Percentiles rank a stretch among this genome's conserved stretches.
phyloP scores from a whole-genome alignment of 2,113 vertebrate species.

The human region GRCh38 chr3:88934001-88934500 shows the following conservation, averaged over 20 bases:
- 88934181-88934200: background rate
- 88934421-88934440: background rate
- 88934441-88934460: background rate
- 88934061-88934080: background rate
- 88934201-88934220: conserved; percentile 14
- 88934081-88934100: background rate
- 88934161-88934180: background rate
- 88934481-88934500: background rate
- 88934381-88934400: background rate
- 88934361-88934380: background rate
- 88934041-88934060: background rate
- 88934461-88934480: background rate
- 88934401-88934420: background rate
- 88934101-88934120: background rate
- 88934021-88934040: background rate
- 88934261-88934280: background rate
- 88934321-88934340: background rate
- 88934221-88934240: background rate
- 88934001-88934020: background rate
- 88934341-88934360: background rate
- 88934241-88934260: conserved; percentile 28
- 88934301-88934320: background rate
- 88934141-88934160: background rate
- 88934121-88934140: background rate
- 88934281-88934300: conserved; percentile 15